These are phyloP conservation scores for Drosophila tani DNA, from an alignment of 1,140 invertebrate genomes.

Conservation along the genomic window DNA sequence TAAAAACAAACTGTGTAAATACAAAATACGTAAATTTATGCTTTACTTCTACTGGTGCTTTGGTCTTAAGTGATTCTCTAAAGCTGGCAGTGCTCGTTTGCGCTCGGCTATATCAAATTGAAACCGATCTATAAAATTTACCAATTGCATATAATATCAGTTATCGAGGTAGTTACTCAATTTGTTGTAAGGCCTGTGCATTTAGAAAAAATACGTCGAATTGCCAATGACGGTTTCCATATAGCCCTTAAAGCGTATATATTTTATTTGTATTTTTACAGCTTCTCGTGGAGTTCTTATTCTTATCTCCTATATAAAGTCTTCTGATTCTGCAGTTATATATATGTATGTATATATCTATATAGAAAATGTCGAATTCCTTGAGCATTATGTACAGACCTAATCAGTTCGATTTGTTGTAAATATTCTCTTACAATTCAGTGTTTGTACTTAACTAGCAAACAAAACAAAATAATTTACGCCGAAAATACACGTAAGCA, in stretches of 20 bases:
- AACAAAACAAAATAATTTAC: slow-evolving; percentile 56
- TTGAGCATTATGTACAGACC: slow-evolving; percentile 65
- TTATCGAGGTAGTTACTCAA: slow-evolving; percentile 42
- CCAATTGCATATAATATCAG: slow-evolving; percentile 2
- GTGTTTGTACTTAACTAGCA: slow-evolving; percentile 61
- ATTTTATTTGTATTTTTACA: slow-evolving; percentile 18
- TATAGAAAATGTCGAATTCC: slow-evolving; percentile 51
- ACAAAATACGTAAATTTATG: slow-evolving; percentile 27
- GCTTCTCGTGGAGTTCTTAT: slow-evolving; percentile 11
- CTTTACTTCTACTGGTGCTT: slow-evolving; percentile 11
- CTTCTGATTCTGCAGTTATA: slow-evolving; percentile 31
- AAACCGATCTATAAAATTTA: slow-evolving; percentile 25
- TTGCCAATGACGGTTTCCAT: slow-evolving; percentile 35
- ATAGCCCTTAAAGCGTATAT: neutral
- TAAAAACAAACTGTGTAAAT: slow-evolving; percentile 47
- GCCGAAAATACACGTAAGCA: slow-evolving; percentile 27
- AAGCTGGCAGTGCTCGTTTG: slow-evolving; percentile 51
- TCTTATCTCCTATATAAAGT: slow-evolving; percentile 52
- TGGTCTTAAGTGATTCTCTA: slow-evolving; percentile 21
- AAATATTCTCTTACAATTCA: slow-evolving; percentile 51
- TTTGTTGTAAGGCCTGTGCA: slow-evolving; percentile 41
- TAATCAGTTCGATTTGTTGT: slow-evolving; percentile 76
- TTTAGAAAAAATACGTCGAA: slow-evolving; percentile 23
- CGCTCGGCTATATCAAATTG: slow-evolving; percentile 27
- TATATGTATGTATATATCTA: neutral